Percentiles rank a stretch among this genome's conserved stretches.
These are phyloP conservation scores for Copidosoma floridanum DNA, from an alignment of 1,140 invertebrate species.

Conservation along the genomic window DNA sequence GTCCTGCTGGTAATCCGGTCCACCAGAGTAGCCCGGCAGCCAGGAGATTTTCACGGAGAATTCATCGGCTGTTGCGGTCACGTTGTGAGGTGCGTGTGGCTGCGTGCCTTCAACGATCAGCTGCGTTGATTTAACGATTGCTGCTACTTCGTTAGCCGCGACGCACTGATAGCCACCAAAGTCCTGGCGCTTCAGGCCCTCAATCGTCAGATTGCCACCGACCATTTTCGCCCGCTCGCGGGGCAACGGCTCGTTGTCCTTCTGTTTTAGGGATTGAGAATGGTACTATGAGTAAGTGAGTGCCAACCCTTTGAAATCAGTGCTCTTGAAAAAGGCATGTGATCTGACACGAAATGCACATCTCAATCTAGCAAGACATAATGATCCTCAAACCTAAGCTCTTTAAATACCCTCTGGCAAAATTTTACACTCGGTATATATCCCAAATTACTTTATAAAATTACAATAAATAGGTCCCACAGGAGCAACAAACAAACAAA, in stretches of 20 bases:
- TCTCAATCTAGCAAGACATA: no score
- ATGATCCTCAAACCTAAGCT: no score
- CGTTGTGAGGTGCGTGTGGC: conserved; percentile 93
- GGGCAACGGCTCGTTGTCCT: conserved; percentile 77
- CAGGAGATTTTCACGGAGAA: conserved; percentile 87
- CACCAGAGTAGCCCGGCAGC: conserved; percentile 93
- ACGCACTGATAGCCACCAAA: conserved; percentile 95
- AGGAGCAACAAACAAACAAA: no score
- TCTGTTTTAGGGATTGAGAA: no score
- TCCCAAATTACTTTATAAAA: no score
- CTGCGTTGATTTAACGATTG: conserved; percentile 84
- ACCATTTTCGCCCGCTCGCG: conserved; percentile 73
- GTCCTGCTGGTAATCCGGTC: conserved; percentile 89
- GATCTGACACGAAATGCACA: no score
- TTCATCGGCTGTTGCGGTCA: conserved; percentile 81
- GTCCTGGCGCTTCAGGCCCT: conserved; percentile 80
- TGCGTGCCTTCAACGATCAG: conserved; percentile 93
- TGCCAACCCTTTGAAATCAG: no score
- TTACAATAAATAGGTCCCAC: no score
- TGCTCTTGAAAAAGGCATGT: no score
- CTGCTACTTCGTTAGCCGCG: conserved; percentile 91
- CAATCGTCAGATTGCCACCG: conserved; percentile 90
- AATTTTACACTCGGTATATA: no score
- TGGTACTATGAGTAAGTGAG: no score
- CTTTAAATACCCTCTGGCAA: no score